Conservation (phyloP, 2,113 vertebrate genomes). For the Microtus oregoni region DNA sequence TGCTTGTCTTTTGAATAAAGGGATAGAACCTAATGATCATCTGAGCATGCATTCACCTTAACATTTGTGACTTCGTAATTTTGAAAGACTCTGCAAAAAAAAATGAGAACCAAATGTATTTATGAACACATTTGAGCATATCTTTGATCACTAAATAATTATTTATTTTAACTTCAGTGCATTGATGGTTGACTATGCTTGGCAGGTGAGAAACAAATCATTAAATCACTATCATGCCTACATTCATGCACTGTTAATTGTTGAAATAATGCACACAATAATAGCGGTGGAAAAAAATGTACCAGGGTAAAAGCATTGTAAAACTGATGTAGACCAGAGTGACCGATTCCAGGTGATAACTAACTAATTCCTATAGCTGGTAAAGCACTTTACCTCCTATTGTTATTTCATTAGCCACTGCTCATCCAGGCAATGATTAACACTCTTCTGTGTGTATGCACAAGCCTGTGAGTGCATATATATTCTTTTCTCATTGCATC, state of each 20-base stretch:
- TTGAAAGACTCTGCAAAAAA: conserved; percentile 19
- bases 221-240: not conserved
- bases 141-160: not conserved
- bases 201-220: not conserved
- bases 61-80: not conserved
- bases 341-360: not conserved
- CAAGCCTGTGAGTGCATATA: not conserved
- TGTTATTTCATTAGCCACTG: not conserved
- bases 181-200: conserved; percentile 39
- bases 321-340: not conserved
- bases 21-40: conserved; percentile 45
- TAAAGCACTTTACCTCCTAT: not conserved
- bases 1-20: conserved; percentile 76
- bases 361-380: not conserved
- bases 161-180: conserved; percentile 15
- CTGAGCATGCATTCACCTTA: conserved; percentile 52
- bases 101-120: not conserved
- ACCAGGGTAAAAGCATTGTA: not conserved
- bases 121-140: not conserved
- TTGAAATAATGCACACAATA: not conserved
- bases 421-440: not conserved
- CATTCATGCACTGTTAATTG: not conserved
- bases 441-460: not conserved
- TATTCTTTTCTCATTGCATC: not conserved
- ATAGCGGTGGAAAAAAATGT: not conserved